These are phyloP conservation scores for Aplochiton taeniatus DNA, from an alignment of 2,797 vertebrate genomes.

Conservation along the genomic window DNA sequence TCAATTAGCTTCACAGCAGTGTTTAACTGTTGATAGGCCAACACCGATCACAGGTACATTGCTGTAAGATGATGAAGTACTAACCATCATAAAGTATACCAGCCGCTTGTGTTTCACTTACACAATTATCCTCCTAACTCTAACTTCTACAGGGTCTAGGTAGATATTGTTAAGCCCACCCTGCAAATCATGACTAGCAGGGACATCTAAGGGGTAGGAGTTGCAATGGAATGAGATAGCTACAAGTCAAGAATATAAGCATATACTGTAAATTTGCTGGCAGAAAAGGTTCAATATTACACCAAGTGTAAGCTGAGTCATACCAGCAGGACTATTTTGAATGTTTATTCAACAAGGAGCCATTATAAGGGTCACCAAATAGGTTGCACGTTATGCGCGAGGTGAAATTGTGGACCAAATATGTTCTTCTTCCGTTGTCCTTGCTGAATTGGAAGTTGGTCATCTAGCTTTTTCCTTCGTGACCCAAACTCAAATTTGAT, in stretches of 20 bases:
- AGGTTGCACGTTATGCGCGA: no score
- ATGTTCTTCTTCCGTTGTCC: no score
- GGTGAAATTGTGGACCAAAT: no score
- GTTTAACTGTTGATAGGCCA: constrained; percentile 60
- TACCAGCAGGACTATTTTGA: no score
- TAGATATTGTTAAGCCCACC: neutral
- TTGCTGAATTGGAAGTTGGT: neutral
- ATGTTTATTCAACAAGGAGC: no score
- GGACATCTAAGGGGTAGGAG: no score
- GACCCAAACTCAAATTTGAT: constrained; percentile 61
- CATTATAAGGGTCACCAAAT: no score
- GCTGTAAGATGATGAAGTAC: no score
- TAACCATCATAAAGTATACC: neutral
- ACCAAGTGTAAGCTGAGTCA: no score
- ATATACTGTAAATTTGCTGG: neutral
- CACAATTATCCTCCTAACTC: neutral
- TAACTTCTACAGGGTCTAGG: constrained; percentile 18
- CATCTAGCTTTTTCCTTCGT: constrained; percentile 35
- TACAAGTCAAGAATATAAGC: no score
- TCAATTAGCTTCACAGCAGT: constrained; percentile 60
- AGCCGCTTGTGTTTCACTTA: neutral
- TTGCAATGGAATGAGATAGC: no score
- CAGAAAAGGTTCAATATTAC: neutral
- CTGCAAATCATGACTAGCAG: no score
- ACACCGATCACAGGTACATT: constrained; percentile 26